phyloP scores from a whole-genome alignment of 2,797 vertebrate genomes.

The Crenichthys baileyi region DNA sequence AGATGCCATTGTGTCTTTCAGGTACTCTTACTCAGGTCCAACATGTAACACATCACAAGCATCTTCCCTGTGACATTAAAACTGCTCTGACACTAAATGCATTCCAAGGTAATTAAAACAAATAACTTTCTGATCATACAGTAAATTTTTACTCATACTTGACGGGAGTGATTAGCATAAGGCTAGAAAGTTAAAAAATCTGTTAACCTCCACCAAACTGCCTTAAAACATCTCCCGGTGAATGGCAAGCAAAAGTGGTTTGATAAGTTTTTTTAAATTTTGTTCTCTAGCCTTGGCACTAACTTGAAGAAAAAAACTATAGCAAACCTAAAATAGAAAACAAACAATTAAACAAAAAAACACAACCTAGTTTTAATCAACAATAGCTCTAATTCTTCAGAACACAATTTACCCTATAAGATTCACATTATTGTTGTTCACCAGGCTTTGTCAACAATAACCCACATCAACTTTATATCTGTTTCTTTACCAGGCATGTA shows the following conservation, averaged over 20 bases:
- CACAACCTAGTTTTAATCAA: conserved; percentile 1
- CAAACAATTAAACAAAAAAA: not conserved
- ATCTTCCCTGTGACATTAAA: conserved; percentile 61
- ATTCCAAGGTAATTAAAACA: not conserved
- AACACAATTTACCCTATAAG: not conserved
- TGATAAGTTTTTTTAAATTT: conserved; percentile 2
- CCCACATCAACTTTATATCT: not conserved
- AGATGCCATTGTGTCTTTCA: conserved; percentile 29
- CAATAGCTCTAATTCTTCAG: not conserved
- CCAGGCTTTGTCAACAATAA: not conserved
- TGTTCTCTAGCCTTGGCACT: conserved; percentile 15
- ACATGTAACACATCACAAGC: conserved; percentile 32
- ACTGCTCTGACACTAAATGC: conserved; percentile 43
- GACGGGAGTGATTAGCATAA: conserved; percentile 53
- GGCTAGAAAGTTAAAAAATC: conserved; percentile 44
- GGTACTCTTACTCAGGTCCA: conserved; percentile 11
- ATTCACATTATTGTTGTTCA: conserved; percentile 8
- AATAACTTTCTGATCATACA: not conserved
- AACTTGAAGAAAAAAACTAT: not conserved
- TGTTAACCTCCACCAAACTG: conserved; percentile 23
- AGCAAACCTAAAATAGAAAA: not conserved
- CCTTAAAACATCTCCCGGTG: conserved; percentile 14
- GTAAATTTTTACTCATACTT: conserved; percentile 23
- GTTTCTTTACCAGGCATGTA: conserved; percentile 1
- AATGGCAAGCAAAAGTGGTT: conserved; percentile 16